Conservation (phyloP, 2,113 vertebrate genomes). For the Pterophyllum scalare region DNA sequence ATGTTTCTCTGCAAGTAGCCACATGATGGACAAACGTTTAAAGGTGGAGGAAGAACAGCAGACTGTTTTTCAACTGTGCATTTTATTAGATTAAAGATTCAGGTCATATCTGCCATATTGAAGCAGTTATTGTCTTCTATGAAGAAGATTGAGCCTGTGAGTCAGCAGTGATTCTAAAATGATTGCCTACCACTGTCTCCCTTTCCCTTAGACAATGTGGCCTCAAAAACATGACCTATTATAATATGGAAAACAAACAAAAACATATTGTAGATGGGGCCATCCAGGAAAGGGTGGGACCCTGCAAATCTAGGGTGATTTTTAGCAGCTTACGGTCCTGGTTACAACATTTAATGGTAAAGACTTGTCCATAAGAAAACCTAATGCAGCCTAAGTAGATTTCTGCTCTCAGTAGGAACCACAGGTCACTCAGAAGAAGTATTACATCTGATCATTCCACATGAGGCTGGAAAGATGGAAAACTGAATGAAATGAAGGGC, state of each 20-base stretch:
- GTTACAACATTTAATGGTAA: not conserved
- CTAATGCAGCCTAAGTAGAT: not conserved
- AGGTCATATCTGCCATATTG: not conserved
- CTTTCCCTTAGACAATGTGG: not conserved
- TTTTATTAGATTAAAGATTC: not conserved
- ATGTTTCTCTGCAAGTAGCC: not conserved
- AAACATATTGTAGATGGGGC: not conserved
- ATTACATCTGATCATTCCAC: constrained; percentile 9
- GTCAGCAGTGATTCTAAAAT: constrained; percentile 3
- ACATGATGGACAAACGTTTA: not conserved
- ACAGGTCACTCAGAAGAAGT: not conserved
- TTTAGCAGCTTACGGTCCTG: not conserved
- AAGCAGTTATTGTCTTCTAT: not conserved
- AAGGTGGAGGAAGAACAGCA: not conserved
- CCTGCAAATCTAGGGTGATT: not conserved
- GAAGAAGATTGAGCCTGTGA: not conserved
- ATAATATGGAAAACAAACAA: not conserved
- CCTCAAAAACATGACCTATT: not conserved
- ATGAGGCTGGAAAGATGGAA: constrained; percentile 6
- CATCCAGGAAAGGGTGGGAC: not conserved
- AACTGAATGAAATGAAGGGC: constrained; percentile 29
- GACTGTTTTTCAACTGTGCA: not conserved
- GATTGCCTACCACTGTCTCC: not conserved
- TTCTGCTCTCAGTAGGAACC: not conserved
- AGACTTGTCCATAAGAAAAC: not conserved